Base-by-base conservation (phyloP, 2,113 vertebrate genomes). In the Pogona vitticeps region DNA sequence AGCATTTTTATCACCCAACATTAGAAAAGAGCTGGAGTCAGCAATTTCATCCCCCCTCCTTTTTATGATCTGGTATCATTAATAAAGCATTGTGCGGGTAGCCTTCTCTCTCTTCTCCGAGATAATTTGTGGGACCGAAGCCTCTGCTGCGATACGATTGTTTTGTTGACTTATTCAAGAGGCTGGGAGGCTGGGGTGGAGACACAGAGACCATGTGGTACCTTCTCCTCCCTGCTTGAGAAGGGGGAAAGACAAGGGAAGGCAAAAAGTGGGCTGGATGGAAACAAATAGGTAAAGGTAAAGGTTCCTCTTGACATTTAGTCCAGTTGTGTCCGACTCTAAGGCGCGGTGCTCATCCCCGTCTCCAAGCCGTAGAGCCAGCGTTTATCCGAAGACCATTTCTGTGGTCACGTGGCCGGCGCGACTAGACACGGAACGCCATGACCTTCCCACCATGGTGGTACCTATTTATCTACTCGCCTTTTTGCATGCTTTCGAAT, bases 1-100 rank as follows among this genome's bases (percentile, higher is more conserved):
- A 97, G 97, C 97, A 95, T 96, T 98, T 98, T 98, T 98, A 98
- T 98, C 97, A 97, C 97, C 97, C 97, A 95, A 93, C 97, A 97
- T 97, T 97, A 97, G 96, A 96, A 97, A 98, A 98, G 96, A 97
- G 95, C 94, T 94, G 88, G 90, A 95, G 97, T 98, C 97, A 98
- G 98, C 97, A 95, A 93, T 97, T 96, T 94, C 94, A 93, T 88
- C 68, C 91, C 75, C 72, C 93, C 93, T 90, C n/a, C 90, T 94
- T 96, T 98, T 97, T 97, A 98, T 97, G 97, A 97, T 97, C 95
- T 95, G 90, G 92, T 96, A 95, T 96, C 96, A 98, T 98, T 98
- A 98, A 98, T 98, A 98, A 98, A 97, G 96, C 96, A 97, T 97
- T 95, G 96, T 94, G 94, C 94, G 95, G 95, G 94, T 96, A 95